Percentiles rank a stretch among this genome's conserved stretches.
phyloP scores from a whole-genome alignment of 1,140 invertebrate species.

The Platyscapa corneri region DNA sequence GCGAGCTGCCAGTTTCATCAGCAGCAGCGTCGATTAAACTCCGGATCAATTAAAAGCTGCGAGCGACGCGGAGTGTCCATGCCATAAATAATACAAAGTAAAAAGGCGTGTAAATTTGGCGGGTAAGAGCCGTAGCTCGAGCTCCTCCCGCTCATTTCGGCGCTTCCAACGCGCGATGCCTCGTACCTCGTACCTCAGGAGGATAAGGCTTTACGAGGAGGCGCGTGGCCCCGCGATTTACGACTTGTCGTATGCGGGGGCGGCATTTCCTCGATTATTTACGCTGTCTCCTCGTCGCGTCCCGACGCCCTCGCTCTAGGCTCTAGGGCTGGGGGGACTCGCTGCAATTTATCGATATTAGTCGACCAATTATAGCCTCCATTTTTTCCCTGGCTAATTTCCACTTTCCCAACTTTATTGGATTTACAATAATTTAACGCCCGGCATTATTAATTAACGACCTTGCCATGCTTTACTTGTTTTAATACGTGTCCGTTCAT shows the following conservation, averaged over 20 bases:
- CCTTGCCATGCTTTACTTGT: not conserved
- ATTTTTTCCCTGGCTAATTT: not conserved
- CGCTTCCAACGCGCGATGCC: no score
- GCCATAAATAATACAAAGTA: not conserved
- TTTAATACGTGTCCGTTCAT: not conserved
- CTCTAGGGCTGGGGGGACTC: no score
- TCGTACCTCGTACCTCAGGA: no score
- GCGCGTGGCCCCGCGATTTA: not conserved
- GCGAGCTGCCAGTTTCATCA: not conserved
- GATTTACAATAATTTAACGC: not conserved
- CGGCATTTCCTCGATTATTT: not conserved
- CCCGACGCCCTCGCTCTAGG: no score
- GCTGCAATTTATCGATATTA: not conserved
- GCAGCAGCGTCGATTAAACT: not conserved
- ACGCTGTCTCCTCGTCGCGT: not conserved
- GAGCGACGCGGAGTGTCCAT: not conserved
- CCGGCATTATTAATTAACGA: not conserved
- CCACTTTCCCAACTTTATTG: no score
- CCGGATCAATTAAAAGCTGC: not conserved
- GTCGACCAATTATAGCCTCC: not conserved
- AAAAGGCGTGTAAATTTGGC: not conserved
- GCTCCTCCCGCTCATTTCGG: not conserved
- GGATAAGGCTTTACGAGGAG: not conserved
- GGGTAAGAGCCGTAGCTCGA: no score
- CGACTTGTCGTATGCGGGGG: not conserved